Percentiles rank a stretch among this genome's conserved stretches.
phyloP scores from a whole-genome alignment of 2,888 invertebrate genomes.

The Latrodectus elegans region DNA sequence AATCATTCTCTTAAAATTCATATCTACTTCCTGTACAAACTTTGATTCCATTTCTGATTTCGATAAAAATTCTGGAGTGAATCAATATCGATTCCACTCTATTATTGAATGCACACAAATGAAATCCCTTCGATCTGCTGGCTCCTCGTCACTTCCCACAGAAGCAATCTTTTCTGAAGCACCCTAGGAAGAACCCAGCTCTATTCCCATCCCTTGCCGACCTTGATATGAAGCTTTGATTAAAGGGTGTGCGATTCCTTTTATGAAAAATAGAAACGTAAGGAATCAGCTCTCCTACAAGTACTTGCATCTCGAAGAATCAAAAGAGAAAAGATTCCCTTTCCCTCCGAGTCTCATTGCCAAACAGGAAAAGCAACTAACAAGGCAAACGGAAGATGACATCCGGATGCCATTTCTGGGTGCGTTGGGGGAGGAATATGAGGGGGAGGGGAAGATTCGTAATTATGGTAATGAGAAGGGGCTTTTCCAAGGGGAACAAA shows the following conservation, averaged over 20 bases:
- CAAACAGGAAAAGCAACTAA: constrained; percentile 18
- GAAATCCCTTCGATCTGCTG: neutral
- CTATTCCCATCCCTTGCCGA: neutral
- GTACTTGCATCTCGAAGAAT: neutral
- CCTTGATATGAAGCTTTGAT: constrained; percentile 1
- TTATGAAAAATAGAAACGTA: constrained; percentile 8
- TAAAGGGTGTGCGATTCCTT: neutral
- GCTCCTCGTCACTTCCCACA: neutral
- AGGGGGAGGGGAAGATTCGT: constrained; percentile 27
- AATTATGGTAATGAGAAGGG: constrained; percentile 61
- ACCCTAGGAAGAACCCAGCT: neutral
- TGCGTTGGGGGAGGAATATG: neutral
- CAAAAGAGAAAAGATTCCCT: constrained; percentile 6
- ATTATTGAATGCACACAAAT: neutral
- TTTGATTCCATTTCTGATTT: no score
- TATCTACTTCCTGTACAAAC: no score
- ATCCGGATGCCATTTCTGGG: constrained; percentile 14
- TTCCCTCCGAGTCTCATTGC: neutral
- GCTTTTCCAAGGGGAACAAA: constrained; percentile 36
- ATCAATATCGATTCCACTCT: neutral
- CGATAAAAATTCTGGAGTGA: neutral
- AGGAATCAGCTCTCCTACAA: neutral
- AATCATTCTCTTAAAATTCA: no score
- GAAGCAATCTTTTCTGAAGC: neutral
- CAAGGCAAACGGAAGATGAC: constrained; percentile 23